Percentiles rank a stretch among this genome's conserved stretches.
phyloP scores from a whole-genome alignment of 2,113 vertebrate genomes.

The Microtus montanus region DNA sequence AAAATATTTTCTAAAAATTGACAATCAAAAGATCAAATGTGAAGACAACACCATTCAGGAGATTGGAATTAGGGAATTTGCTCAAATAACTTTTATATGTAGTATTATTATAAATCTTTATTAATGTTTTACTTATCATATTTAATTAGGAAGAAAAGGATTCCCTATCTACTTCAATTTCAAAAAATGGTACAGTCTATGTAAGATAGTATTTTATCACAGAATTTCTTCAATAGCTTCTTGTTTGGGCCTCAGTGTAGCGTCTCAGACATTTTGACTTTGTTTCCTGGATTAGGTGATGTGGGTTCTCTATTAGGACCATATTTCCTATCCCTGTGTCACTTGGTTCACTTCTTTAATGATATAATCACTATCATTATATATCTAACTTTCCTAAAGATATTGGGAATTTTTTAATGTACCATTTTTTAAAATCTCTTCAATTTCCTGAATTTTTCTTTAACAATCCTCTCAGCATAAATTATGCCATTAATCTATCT shows the following conservation, averaged over 20 bases:
- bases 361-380: background rate
- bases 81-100: background rate
- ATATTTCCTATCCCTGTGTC: background rate
- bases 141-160: background rate
- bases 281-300: background rate
- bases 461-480: background rate
- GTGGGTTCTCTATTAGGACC: background rate
- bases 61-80: background rate
- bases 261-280: background rate
- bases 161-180: background rate
- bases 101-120: background rate
- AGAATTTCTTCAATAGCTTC: slow-evolving; percentile 1
- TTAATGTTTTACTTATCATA: slow-evolving; percentile 19
- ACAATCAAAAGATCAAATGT: background rate
- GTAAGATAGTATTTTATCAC: background rate
- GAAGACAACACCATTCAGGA: background rate
- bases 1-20: background rate
- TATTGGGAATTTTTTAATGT: background rate
- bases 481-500: background rate
- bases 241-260: background rate
- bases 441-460: background rate
- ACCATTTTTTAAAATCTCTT: background rate
- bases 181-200: background rate
- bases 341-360: background rate
- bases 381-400: slow-evolving; percentile 42